Conservation (phyloP, 2,888 invertebrate genomes). For the Rhopalosiphum nymphaeae region DNA sequence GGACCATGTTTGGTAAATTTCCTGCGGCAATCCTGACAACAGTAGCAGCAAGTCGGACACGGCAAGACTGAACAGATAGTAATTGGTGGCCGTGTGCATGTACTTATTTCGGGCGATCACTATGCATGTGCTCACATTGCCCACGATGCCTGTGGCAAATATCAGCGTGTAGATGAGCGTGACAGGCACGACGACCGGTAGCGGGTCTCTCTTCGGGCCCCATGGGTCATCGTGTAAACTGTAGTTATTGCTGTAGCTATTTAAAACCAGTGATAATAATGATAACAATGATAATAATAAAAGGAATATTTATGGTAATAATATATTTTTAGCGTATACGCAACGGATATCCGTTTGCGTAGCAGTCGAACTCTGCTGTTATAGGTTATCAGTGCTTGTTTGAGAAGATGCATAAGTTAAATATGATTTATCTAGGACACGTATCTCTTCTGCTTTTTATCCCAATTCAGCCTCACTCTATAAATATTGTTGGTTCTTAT, state of each 20-base stretch:
- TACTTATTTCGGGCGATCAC: conserved; percentile 82
- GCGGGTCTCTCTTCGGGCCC: conserved; percentile 71
- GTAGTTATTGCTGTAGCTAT: neutral
- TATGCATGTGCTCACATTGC: conserved; percentile 83
- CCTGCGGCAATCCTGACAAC: conserved; percentile 83
- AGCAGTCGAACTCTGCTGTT: neutral
- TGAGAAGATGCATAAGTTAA: neutral
- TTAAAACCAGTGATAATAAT: no score
- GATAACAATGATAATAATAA: no score
- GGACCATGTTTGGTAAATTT: conserved; percentile 82
- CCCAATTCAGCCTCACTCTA: neutral
- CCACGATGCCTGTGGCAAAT: conserved; percentile 81
- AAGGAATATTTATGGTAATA: no score
- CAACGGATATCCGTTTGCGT: neutral
- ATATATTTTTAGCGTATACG: neutral
- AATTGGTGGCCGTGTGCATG: conserved; percentile 89
- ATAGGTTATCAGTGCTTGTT: neutral
- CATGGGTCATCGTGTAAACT: conserved; percentile 42
- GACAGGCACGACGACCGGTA: conserved; percentile 77
- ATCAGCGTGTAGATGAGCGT: conserved; percentile 79
- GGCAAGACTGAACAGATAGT: conserved; percentile 84
- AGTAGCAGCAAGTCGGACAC: conserved; percentile 82
- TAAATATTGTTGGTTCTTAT: neutral
- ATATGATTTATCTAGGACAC: no score
- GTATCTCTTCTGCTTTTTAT: neutral